phyloP scores from a whole-genome alignment of 2,888 invertebrate genomes.

The Sphaerophoria taeniata region DNA sequence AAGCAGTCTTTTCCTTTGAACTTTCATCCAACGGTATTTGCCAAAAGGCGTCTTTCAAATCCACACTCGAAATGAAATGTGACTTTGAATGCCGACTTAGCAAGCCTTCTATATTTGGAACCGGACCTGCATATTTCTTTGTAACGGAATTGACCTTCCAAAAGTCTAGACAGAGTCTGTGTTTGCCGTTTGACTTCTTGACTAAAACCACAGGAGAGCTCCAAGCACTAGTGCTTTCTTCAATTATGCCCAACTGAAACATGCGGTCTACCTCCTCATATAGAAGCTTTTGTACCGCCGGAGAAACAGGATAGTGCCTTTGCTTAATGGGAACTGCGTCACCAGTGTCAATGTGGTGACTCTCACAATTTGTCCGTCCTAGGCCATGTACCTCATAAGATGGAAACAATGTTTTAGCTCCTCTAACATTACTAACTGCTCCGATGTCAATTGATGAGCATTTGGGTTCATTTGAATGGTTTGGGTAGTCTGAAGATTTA shows the following conservation, averaged over 20 bases:
- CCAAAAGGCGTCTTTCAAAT: slow-evolving; percentile 4
- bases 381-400: neutral
- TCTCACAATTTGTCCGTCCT: neutral
- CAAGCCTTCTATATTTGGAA: slow-evolving; percentile 18
- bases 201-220: slow-evolving; percentile 1
- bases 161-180: neutral
- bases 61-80: slow-evolving; percentile 1
- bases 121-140: slow-evolving; percentile 12
- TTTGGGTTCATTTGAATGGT: neutral
- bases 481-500: slow-evolving; percentile 1
- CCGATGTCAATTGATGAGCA: neutral
- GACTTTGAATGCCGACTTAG: slow-evolving; percentile 3
- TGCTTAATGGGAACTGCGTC: neutral
- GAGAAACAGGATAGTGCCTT: slow-evolving; percentile 1
- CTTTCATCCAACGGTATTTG: neutral
- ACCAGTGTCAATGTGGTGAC: neutral
- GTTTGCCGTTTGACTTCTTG: neutral
- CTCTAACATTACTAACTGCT: neutral
- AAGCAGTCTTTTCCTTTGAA: neutral
- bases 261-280: neutral
- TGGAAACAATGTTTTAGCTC: neutral
- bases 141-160: slow-evolving; percentile 10
- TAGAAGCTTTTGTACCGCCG: neutral
- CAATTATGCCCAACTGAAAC: neutral
- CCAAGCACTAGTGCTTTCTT: neutral